These are phyloP conservation scores for Urosaurus nigricauda DNA, from an alignment of 2,797 vertebrate species.

Conservation along the genomic window DNA sequence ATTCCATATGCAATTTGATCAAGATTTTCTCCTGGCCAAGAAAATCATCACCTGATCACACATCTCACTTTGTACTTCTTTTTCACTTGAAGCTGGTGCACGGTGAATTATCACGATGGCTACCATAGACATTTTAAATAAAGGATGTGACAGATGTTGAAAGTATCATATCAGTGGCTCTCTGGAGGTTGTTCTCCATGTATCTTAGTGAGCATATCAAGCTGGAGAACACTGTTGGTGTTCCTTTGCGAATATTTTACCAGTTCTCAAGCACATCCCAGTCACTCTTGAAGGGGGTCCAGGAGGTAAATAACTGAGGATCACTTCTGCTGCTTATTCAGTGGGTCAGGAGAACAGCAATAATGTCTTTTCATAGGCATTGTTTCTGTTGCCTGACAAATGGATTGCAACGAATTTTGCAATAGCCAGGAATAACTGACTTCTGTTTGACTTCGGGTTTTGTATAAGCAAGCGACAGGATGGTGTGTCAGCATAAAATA, in stretches of 20 bases:
- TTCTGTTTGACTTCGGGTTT: conserved; percentile 26
- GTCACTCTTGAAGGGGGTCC: neutral
- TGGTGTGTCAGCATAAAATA: conserved; percentile 20
- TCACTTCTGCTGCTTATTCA: conserved; percentile 26
- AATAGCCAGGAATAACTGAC: conserved; percentile 20
- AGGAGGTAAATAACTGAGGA: conserved; percentile 48
- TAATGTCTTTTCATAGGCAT: conserved; percentile 38
- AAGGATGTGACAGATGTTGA: neutral
- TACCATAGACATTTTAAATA: neutral
- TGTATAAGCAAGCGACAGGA: conserved; percentile 27
- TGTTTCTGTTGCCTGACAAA: conserved; percentile 13
- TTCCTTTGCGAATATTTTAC: conserved; percentile 28
- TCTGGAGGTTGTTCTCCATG: neutral
- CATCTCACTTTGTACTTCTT: neutral
- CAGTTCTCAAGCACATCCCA: neutral
- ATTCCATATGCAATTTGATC: neutral
- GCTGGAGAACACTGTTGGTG: conserved; percentile 40
- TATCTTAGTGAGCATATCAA: neutral
- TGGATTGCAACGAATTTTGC: neutral
- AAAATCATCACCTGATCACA: neutral
- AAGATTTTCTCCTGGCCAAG: neutral
- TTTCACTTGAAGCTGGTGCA: conserved; percentile 46
- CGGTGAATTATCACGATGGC: conserved; percentile 29
- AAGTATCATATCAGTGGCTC: neutral
- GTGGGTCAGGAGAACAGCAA: conserved; percentile 6